Conservation (phyloP, 2,888 invertebrate species). For the Candidula unifasciata region DNA sequence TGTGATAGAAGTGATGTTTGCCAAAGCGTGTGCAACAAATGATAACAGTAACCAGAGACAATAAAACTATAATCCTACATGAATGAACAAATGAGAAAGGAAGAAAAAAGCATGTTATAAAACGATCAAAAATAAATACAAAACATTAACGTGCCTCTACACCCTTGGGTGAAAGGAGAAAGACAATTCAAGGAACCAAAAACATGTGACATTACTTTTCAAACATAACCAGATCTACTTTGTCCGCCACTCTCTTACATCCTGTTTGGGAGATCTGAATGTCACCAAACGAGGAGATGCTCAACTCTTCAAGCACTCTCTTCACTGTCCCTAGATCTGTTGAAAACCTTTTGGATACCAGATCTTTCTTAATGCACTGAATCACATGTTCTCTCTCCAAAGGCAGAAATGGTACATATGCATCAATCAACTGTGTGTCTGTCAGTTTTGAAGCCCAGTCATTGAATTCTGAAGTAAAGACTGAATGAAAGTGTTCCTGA, state of each 20-base stretch:
- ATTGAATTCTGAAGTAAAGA: slow-evolving; percentile 51
- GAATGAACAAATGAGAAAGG: too few species aligned
- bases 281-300: slow-evolving; percentile 61
- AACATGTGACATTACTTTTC: neutral
- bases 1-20: too few species aligned
- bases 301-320: slow-evolving; percentile 63
- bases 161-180: neutral
- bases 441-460: slow-evolving; percentile 65
- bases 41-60: too few species aligned
- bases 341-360: slow-evolving; percentile 60
- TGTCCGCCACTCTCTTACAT: slow-evolving; percentile 71
- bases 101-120: too few species aligned
- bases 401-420: slow-evolving; percentile 71
- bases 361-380: slow-evolving; percentile 68
- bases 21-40: too few species aligned
- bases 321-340: slow-evolving; percentile 58
- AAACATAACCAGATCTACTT: slow-evolving; percentile 61
- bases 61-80: too few species aligned
- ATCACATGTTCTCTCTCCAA: slow-evolving; percentile 67
- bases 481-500: slow-evolving; percentile 56
- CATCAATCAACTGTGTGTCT: slow-evolving; percentile 59
- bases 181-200: neutral
- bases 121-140: too few species aligned
- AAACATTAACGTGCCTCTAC: too few species aligned
- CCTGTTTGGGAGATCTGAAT: slow-evolving; percentile 68